Evolutionary conservation across 2,797 vertebrate species (phyloP).

Genomic region (Perodicticus potto): DNA sequence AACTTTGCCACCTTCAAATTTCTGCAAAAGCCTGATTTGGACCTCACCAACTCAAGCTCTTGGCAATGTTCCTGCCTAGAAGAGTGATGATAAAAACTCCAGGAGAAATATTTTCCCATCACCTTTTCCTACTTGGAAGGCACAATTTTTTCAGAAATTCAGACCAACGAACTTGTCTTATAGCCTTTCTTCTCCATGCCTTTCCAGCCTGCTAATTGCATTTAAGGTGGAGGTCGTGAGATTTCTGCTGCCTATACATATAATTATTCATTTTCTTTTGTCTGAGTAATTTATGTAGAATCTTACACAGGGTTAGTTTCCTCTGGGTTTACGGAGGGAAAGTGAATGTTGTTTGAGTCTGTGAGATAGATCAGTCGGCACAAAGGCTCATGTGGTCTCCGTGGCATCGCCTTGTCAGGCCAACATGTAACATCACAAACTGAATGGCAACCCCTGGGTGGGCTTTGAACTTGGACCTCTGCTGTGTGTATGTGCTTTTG

Average conservation of each 20-base stretch:
- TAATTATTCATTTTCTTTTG: neutral
- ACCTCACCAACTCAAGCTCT: neutral
- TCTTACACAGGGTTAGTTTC: neutral
- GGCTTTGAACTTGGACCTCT: neutral
- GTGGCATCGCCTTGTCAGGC: fast-evolving
- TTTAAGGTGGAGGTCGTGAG: neutral
- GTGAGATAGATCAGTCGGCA: neutral
- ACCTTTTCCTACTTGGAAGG: neutral
- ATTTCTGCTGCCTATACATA: neutral
- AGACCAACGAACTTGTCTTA: neutral
- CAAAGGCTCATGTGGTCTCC: neutral
- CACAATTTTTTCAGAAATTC: neutral
- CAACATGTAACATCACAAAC: neutral
- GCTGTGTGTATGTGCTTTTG: neutral
- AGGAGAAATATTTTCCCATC: neutral
- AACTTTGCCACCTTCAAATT: neutral
- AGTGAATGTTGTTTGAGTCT: neutral
- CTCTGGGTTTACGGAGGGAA: neutral
- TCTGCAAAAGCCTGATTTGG: neutral
- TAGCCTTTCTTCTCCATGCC: neutral
- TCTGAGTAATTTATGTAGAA: neutral
- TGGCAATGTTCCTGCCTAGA: neutral
- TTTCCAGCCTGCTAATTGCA: neutral
- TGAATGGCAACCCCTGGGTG: neutral
- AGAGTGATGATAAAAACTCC: neutral